These are phyloP conservation scores for Petrocephalus microphthalmus DNA, from an alignment of 2,113 vertebrate genomes.

Conservation along the genomic window DNA sequence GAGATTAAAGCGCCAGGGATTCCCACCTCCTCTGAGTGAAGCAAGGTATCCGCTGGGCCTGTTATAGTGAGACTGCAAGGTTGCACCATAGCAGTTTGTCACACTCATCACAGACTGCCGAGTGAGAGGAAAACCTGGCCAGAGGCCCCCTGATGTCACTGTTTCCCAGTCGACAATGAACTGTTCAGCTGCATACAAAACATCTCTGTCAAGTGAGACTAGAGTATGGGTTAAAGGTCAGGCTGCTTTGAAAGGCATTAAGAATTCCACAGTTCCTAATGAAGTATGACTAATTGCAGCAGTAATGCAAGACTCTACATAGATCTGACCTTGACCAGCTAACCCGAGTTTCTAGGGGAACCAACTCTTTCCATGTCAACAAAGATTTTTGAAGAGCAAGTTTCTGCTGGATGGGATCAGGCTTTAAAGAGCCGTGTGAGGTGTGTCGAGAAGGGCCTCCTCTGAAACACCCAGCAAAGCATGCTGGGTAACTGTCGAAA, in stretches of 20 bases:
- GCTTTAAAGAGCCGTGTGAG: background rate
- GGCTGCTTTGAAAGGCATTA: background rate
- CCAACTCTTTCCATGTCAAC: conserved; percentile 32
- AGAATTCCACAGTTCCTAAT: conserved; percentile 11
- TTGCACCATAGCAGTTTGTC: background rate
- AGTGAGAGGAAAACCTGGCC: background rate
- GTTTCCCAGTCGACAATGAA: background rate
- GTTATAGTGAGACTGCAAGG: background rate
- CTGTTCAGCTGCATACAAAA: background rate
- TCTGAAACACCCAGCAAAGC: too few relatives aligned
- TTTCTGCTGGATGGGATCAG: background rate
- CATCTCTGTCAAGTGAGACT: background rate
- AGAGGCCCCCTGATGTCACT: background rate
- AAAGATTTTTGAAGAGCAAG: conserved; percentile 13
- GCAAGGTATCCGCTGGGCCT: background rate
- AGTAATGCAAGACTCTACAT: conserved; percentile 38
- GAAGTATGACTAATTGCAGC: conserved; percentile 40
- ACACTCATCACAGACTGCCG: background rate
- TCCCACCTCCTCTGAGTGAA: background rate
- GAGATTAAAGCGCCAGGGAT: background rate
- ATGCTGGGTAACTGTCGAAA: too few relatives aligned
- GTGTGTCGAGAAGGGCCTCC: too few relatives aligned
- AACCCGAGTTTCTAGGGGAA: conserved; percentile 30
- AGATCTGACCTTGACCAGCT: conserved; percentile 35
- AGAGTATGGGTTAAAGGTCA: conserved; percentile 13